Conservation (phyloP, 1,140 invertebrate genomes). For the Mizuhopecten yessoensis region DNA sequence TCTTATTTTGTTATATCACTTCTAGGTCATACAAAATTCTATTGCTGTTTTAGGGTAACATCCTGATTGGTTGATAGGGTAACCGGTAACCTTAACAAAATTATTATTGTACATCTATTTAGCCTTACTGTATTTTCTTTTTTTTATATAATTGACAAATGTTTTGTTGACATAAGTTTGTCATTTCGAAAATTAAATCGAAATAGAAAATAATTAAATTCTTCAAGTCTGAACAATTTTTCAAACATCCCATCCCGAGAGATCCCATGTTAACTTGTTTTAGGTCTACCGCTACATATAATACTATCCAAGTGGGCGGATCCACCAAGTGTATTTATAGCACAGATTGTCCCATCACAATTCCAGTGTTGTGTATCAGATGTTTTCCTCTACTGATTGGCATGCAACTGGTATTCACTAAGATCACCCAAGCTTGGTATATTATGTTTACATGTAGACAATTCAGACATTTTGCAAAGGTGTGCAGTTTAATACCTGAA, state of each 20-base stretch:
- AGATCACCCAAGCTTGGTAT: not conserved
- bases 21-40: too few species aligned
- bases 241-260: not conserved
- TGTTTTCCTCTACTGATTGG: not conserved
- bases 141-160: too few species aligned
- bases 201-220: too few species aligned
- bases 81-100: too few species aligned
- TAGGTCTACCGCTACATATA: not conserved
- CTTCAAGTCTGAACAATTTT: too few species aligned
- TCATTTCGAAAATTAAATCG: too few species aligned
- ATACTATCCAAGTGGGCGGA: not conserved
- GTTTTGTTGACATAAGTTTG: too few species aligned
- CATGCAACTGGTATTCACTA: slow-evolving; percentile 3
- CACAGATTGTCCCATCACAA: not conserved
- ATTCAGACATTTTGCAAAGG: not conserved
- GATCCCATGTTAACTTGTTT: not conserved
- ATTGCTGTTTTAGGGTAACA: too few species aligned
- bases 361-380: slow-evolving; percentile 19
- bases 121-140: too few species aligned
- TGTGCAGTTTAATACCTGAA: not conserved
- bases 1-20: too few species aligned
- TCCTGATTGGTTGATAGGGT: too few species aligned
- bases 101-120: too few species aligned
- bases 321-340: not conserved
- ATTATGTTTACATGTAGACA: not conserved